A percentile compares a stretch with the other conserved stretches of the same genome.
Conservation (phyloP, 2,888 invertebrate genomes). For the Stratiomys singularior region DNA sequence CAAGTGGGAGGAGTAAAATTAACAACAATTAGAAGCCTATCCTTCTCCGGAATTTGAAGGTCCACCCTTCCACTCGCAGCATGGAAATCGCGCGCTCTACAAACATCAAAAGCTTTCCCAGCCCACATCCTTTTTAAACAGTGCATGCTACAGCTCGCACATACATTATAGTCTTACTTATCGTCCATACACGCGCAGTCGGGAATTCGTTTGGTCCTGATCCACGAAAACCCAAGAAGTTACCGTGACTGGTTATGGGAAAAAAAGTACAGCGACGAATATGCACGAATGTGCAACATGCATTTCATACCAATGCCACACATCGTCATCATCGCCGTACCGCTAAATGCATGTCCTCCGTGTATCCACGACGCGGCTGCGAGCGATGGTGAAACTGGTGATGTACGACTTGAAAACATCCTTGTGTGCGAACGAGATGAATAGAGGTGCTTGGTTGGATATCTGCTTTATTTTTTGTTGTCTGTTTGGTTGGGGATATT, state of each 20-base stretch:
- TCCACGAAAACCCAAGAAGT: neutral
- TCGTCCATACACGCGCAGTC: neutral
- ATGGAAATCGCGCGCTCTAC: slow-evolving; percentile 26
- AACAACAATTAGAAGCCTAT: slow-evolving; percentile 46
- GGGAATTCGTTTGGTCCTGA: too few relatives aligned
- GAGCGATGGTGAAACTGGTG: slow-evolving; percentile 8
- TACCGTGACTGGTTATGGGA: neutral
- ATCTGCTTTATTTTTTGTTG: neutral
- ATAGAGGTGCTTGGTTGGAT: neutral
- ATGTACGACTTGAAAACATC: slow-evolving; percentile 16
- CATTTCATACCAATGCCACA: neutral
- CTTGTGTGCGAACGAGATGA: slow-evolving; percentile 11
- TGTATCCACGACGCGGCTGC: neutral
- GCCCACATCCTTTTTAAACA: slow-evolving; percentile 36
- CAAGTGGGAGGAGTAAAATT: slow-evolving; percentile 46
- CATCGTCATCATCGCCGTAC: neutral
- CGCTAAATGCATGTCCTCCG: slow-evolving; percentile 18
- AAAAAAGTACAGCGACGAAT: slow-evolving; percentile 1
- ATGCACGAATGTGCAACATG: slow-evolving; percentile 42
- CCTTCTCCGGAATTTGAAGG: slow-evolving; percentile 26
- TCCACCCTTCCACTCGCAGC: slow-evolving; percentile 35
- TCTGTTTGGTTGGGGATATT: neutral
- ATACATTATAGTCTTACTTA: neutral
- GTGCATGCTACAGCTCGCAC: neutral
- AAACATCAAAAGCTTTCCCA: slow-evolving; percentile 39